Evolutionary conservation across 2,888 invertebrate genomes (phyloP), one percentile per base, ranked within the genome.

Genomic region (Anoplius nigerrimus): DNA sequence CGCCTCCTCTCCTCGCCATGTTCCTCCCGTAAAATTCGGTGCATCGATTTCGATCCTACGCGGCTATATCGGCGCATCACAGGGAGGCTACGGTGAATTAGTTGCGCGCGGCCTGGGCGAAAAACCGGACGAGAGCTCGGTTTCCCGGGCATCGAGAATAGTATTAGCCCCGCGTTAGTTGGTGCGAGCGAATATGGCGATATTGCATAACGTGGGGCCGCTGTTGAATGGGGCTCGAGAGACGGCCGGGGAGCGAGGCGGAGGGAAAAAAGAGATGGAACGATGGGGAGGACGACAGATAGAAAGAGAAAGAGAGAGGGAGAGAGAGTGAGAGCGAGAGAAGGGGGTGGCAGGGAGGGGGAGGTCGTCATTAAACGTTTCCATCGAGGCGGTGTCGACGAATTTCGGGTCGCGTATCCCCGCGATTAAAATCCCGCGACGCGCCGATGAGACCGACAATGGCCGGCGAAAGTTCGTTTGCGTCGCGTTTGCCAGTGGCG

Each of bases 401-500:
- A 66, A 69, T 67, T 34, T 71, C 62, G 51, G 71, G 34, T 61
- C 58, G 69, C 66, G 58, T 60, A 64, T 71, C 42, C 22, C 42
- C 58, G 73, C 73, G 73, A 72, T 75, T 77, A 78, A 78, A 78
- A 78, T 71, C 65, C 74, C 62, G 70, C 74, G 69, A 52, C 66
- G 72, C 75, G 66, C 66, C 68, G 68, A 57, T 61, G 59, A 71
- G 57, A 67, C 51, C 71, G 69, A 82, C 81, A 81, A 80, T 81
- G 76, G 72, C 69, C 62, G 62, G 66, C 66, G 66, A 78, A 79
- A 79, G 78, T 79, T 79, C 76, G 78, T 79, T 78, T 73, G 74
- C 74, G 66, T 71, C 72, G 76, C 79, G 78, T 71, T 75, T 75
- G 72, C 72, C 66, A 77, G 67, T 71, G 72, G 70, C 73, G 78